phyloP scores from a whole-genome alignment of 2,797 vertebrate species.

The Rhinatrema bivittatum region DNA sequence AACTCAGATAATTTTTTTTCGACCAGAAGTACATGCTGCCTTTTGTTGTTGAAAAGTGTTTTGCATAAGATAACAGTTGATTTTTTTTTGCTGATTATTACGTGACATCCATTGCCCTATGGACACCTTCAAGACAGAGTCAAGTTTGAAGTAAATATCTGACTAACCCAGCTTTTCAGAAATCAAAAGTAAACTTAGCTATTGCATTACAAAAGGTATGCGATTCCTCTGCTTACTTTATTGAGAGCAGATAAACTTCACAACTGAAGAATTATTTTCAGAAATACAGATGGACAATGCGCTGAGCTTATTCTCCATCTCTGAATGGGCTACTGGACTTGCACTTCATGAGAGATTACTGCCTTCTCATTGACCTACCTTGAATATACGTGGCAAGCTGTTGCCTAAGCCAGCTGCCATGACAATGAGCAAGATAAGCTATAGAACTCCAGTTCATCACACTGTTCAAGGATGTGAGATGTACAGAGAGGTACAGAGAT shows the following conservation, averaged over 20 bases:
- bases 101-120: too few species aligned
- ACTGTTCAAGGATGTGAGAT: too few species aligned
- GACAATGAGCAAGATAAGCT: not conserved
- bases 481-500: too few species aligned
- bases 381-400: not conserved
- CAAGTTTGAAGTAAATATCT: too few species aligned
- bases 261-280: not conserved
- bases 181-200: not conserved
- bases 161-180: too few species aligned
- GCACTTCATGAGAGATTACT: constrained; percentile 5
- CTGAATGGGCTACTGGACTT: not conserved
- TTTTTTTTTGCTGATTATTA: too few species aligned
- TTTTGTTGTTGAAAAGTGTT: too few species aligned
- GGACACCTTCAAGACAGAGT: too few species aligned
- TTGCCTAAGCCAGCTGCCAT: not conserved
- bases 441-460: not conserved
- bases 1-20: too few species aligned
- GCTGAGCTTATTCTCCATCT: not conserved
- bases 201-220: not conserved
- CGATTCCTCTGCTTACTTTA: too few species aligned
- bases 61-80: too few species aligned
- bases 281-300: constrained; percentile 1
- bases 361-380: not conserved
- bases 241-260: not conserved
- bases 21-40: too few species aligned